A percentile compares a stretch with the other conserved stretches of the same genome.
Evolutionary conservation across 2,888 invertebrate species (phyloP).

Genomic region (Drosophila limbata): DNA sequence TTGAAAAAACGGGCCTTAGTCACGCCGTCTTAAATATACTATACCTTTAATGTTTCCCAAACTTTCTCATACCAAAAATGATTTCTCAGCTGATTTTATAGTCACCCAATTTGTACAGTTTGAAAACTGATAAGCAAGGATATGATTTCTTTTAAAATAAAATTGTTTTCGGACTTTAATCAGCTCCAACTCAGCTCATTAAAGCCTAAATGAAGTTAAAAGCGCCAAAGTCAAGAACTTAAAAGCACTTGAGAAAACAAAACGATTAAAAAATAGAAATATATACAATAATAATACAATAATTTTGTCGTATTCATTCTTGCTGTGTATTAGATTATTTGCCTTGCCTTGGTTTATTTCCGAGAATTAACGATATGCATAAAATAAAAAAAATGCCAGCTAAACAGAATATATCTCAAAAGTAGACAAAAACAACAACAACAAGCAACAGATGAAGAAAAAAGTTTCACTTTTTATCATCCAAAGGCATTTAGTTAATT

Average conservation of each 20-base stretch:
- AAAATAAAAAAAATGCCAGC: constrained; percentile 72
- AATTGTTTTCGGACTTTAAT: no score
- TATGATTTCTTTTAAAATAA: not conserved
- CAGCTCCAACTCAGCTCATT: not conserved
- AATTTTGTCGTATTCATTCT: constrained; percentile 36
- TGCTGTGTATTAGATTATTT: constrained; percentile 49
- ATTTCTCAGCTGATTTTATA: not conserved
- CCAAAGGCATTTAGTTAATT: constrained; percentile 81
- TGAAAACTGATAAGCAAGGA: not conserved
- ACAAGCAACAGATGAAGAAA: constrained; percentile 28
- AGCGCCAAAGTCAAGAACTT: not conserved
- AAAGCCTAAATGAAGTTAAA: constrained; percentile 3
- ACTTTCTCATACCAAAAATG: no score
- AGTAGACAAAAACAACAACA: constrained; percentile 44
- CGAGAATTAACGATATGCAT: constrained; percentile 79
- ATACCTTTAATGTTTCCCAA: no score
- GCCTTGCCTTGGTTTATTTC: constrained; percentile 77
- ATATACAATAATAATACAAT: constrained; percentile 30
- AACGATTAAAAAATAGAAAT: constrained; percentile 36
- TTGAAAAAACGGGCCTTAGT: no score
- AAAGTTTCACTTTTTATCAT: constrained; percentile 82
- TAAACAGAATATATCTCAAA: constrained; percentile 46
- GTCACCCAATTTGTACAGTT: not conserved
- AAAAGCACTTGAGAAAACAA: constrained; percentile 32
- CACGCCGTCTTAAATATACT: no score